A percentile compares a stretch with the other conserved stretches of the same genome.
phyloP scores from a whole-genome alignment of 35 echinoderm and acorn worm species.

The Patiria miniata region DNA sequence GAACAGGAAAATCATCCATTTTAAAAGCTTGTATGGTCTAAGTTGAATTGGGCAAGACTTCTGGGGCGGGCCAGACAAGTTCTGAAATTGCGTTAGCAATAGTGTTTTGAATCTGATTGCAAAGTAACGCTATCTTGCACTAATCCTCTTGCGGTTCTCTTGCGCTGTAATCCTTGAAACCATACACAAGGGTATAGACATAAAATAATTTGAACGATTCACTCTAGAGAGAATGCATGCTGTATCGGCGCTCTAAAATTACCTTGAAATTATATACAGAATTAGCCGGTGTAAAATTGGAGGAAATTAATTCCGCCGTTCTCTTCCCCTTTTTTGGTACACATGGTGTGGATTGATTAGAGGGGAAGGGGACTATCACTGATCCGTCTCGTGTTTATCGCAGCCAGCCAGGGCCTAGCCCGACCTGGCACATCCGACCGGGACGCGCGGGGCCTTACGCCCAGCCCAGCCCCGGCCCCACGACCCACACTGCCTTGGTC shows the following conservation, averaged over 20 bases:
- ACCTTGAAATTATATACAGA: background rate
- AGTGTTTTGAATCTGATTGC: too few relatives aligned
- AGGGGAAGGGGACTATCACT: background rate
- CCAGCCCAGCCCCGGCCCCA: too few relatives aligned
- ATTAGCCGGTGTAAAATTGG: background rate
- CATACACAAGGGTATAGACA: background rate
- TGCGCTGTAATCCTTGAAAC: too few relatives aligned
- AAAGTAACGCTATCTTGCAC: background rate
- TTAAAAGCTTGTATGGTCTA: too few relatives aligned
- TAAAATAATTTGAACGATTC: background rate
- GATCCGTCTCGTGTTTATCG: conserved; percentile 13
- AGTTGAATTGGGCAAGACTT: too few relatives aligned
- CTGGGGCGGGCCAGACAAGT: too few relatives aligned
- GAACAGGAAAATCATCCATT: too few relatives aligned
- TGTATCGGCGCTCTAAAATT: background rate
- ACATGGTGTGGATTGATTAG: background rate
- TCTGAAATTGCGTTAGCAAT: too few relatives aligned
- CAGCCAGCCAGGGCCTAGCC: conserved; percentile 5
- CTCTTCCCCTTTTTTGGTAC: background rate
- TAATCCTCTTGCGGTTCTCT: too few relatives aligned
- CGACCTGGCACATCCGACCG: background rate
- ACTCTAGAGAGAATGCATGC: background rate
- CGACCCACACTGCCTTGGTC: background rate
- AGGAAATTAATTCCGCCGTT: background rate
- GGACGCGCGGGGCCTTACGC: too few relatives aligned